Conservation (phyloP, 2,113 vertebrate species). For the Enhydra lutris region DNA sequence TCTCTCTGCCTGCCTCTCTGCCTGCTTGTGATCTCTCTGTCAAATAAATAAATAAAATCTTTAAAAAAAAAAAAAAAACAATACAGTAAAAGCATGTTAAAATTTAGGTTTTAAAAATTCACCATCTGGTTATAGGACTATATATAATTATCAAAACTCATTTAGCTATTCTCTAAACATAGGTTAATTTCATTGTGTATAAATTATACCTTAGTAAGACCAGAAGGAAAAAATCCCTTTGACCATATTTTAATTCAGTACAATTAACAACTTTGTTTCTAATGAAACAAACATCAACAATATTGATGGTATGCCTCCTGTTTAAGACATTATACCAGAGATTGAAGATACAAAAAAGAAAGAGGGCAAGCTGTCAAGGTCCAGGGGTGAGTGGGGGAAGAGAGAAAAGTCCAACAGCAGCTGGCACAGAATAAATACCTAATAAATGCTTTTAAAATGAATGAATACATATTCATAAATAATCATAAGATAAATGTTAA, state of each 20-base stretch:
- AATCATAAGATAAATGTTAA: constrained; percentile 13
- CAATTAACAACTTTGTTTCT: background rate
- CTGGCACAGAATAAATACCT: background rate
- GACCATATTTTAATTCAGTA: background rate
- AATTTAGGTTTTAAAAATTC: background rate
- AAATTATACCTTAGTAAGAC: background rate
- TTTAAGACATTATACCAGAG: background rate
- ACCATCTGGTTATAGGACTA: background rate
- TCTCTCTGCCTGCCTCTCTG: too few species aligned
- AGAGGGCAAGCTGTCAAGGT: background rate
- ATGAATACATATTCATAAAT: background rate
- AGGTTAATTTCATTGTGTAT: background rate
- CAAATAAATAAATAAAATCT: too few species aligned
- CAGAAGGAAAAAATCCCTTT: background rate
- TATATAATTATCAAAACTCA: constrained; percentile 5
- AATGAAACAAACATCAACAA: background rate
- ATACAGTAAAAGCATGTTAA: background rate
- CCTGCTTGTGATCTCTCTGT: too few species aligned
- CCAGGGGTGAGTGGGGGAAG: fast-evolving
- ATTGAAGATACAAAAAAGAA: background rate
- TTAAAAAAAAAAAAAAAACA: background rate
- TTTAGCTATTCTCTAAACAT: background rate
- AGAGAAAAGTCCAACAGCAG: background rate
- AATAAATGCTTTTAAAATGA: background rate
- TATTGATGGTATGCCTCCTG: background rate